phyloP scores from a whole-genome alignment of 2,888 invertebrate genomes.

The Eupithecia pulchellata region DNA sequence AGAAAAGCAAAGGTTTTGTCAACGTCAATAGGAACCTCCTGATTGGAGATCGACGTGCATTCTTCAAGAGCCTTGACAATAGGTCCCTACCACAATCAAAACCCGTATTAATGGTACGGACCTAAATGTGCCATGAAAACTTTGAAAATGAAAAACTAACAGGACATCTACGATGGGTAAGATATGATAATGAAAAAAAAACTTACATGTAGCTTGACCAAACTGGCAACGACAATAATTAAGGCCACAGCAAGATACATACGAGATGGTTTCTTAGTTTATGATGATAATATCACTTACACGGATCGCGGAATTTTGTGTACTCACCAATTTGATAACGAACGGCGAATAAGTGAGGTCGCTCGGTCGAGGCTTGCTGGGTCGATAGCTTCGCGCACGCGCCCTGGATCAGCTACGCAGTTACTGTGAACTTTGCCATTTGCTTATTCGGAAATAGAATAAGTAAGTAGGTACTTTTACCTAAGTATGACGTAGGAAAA shows the following conservation, averaged over 20 bases:
- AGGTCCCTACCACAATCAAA: too few species aligned
- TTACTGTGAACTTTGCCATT: conserved; percentile 31
- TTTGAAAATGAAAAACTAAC: neutral
- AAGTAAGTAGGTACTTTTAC: neutral
- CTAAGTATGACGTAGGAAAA: neutral
- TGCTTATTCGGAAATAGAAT: conserved; percentile 11
- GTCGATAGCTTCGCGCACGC: conserved; percentile 73
- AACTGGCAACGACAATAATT: conserved; percentile 80
- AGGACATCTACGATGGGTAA: conserved; percentile 13
- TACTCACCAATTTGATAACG: conserved; percentile 70
- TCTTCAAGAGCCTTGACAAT: neutral
- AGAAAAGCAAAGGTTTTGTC: neutral
- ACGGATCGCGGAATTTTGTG: conserved; percentile 61
- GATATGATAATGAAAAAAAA: conserved; percentile 40
- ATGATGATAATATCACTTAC: conserved; percentile 37
- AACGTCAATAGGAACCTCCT: neutral
- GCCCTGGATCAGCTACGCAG: conserved; percentile 57
- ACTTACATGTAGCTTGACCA: conserved; percentile 81
- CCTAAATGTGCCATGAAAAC: neutral
- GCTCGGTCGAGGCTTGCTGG: conserved; percentile 40
- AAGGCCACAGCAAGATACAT: conserved; percentile 83
- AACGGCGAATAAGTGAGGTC: conserved; percentile 67
- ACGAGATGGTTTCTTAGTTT: conserved; percentile 52
- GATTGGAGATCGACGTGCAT: neutral
- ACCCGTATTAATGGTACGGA: too few species aligned